These are phyloP conservation scores for Oxyura jamaicensis DNA, from an alignment of 2,113 vertebrate species.

Conservation along the genomic window DNA sequence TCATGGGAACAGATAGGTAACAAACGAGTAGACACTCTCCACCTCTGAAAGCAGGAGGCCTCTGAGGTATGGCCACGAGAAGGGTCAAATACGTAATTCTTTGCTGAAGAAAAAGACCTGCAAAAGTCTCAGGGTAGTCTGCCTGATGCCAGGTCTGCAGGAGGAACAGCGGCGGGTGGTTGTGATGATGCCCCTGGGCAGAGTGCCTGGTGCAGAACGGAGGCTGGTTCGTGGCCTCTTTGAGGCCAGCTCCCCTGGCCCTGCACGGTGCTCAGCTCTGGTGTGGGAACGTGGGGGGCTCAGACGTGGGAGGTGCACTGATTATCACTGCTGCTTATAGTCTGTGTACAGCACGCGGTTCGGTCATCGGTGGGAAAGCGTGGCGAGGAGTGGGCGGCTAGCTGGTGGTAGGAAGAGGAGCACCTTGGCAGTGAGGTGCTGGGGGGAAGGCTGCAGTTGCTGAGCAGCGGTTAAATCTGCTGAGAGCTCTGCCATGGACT, in stretches of 20 bases:
- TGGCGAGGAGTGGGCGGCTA: neutral
- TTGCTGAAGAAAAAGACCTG: neutral
- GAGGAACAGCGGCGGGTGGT: neutral
- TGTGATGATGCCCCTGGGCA: neutral
- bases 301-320: neutral
- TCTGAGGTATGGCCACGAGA: neutral
- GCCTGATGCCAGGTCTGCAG: neutral
- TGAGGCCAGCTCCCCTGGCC: neutral
- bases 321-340: neutral
- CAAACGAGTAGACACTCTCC: neutral
- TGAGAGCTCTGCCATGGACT: neutral
- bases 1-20: neutral
- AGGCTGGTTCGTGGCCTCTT: neutral
- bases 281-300: too few relatives aligned
- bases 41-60: neutral
- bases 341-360: fast-evolving
- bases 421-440: neutral
- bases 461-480: neutral
- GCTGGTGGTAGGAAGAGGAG: neutral
- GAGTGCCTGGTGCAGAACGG: neutral
- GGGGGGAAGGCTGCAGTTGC: neutral
- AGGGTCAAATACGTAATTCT: neutral
- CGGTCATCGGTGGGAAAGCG: fast-evolving
- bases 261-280: too few relatives aligned
- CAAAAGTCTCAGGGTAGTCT: neutral